Conservation (phyloP, 2,113 vertebrate species). For the Jacana jacana region DNA sequence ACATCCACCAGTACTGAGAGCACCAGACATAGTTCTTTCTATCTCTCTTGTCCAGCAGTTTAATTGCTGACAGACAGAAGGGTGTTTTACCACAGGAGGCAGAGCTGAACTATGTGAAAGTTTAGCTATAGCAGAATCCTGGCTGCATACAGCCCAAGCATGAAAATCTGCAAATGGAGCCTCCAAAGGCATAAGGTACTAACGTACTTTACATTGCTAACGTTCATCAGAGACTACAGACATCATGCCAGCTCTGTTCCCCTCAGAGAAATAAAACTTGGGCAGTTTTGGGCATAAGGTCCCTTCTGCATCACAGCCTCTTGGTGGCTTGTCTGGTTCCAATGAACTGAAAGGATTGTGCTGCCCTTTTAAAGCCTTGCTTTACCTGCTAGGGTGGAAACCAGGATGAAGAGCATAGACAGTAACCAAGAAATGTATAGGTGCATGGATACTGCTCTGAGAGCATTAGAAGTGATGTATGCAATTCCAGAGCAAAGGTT, state of each 20-base stretch:
- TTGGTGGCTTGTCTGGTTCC: rapidly evolving
- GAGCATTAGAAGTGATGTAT: background rate
- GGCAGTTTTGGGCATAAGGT: background rate
- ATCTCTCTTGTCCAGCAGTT: background rate
- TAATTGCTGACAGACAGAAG: background rate
- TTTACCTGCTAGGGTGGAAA: background rate
- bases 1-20: background rate
- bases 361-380: background rate
- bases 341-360: background rate
- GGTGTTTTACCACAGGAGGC: background rate
- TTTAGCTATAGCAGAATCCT: background rate
- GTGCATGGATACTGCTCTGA: background rate
- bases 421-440: rapidly evolving
- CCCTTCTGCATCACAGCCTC: background rate
- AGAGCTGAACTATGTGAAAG: background rate
- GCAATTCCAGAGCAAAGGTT: background rate
- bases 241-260: background rate
- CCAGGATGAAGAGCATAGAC: background rate
- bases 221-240: background rate
- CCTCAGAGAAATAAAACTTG: background rate
- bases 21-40: background rate
- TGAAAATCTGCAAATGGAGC: background rate
- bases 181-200: background rate
- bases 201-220: background rate
- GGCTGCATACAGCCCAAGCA: background rate